Conservation (phyloP, 2,113 vertebrate genomes). For the Haliaeetus leucogaster region DNA sequence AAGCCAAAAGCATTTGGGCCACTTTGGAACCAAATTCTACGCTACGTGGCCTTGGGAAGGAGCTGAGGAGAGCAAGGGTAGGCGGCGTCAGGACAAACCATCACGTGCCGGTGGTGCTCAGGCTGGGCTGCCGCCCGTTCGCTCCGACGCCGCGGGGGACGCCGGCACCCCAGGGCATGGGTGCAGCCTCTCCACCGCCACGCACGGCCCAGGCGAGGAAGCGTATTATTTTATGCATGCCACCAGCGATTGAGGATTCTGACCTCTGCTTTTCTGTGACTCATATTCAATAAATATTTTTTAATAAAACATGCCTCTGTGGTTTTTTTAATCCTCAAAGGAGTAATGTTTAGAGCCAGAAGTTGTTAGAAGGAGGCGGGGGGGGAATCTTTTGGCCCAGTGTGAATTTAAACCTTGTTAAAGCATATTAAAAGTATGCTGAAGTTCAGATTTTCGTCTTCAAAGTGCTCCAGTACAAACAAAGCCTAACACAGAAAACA, state of each 20-base stretch:
- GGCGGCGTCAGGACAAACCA: not conserved
- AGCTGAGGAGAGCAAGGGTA: not conserved
- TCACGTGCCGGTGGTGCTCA: rapidly evolving
- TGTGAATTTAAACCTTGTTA: conserved; percentile 65
- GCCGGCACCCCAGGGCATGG: rapidly evolving
- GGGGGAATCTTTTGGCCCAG: not conserved
- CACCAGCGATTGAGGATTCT: conserved; percentile 4
- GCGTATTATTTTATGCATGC: not conserved
- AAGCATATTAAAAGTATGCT: conserved; percentile 47
- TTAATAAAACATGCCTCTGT: conserved; percentile 48
- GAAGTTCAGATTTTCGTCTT: conserved; percentile 59
- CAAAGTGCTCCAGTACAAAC: conserved; percentile 60
- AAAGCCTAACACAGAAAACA: conserved; percentile 59
- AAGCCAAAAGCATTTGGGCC: not conserved
- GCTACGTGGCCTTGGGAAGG: rapidly evolving
- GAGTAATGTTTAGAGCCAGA: not conserved
- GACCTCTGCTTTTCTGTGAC: conserved; percentile 43
- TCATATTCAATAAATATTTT: conserved; percentile 52
- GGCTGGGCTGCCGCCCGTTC: rapidly evolving
- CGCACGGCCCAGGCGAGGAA: not conserved
- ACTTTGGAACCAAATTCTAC: not conserved
- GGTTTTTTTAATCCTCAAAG: conserved; percentile 58
- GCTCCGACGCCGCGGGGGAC: rapidly evolving
- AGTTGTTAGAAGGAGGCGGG: not conserved
- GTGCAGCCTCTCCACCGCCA: rapidly evolving